Base-by-base conservation (phyloP, 2,113 vertebrate species). In the Cyprinodon brontotheroides region DNA sequence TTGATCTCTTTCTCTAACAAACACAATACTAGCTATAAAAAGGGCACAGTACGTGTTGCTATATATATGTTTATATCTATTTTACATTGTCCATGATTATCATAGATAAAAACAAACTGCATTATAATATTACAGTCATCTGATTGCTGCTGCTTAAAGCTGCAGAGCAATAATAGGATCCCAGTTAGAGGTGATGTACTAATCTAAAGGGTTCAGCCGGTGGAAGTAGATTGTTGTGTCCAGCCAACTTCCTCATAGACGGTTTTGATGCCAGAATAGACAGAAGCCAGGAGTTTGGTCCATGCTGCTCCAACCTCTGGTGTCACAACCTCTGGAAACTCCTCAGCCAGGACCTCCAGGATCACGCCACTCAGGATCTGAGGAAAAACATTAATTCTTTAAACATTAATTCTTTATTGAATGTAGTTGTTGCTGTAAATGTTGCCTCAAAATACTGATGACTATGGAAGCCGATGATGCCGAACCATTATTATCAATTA, bases 231-330 rank as follows among this genome's bases (percentile, higher is more conserved):
- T 77, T 94, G 94, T 48, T 82, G 78, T 0, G 57, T 65, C 96
- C 96, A 98, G 92, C 96, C 96, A 87, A 95, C 92, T 91, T 98
- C 96, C 81, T 96, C 94, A 82, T 99, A 99, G 57, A 95, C 89
- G 0, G 94, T 93, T 0, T 89, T 93, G 89, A 99, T 90, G 0
- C 95, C 91, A 75, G 87, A 94, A 93, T 79, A 96, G 91, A 98
- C 86, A 17, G 94, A 92, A 60, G 89, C 91, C 66, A 94, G 91
- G 88, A 99, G 91, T 91, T 97, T 98, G 88, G 95, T 93, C 98
- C 98, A 99, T 4, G 96, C 96, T 3, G 91, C 84, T 2, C 94
- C 96, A 0, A 94, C 95, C 77, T 97, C 96, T 0, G 94, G 83
- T 3, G 95, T 95, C 90, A 98, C 94, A 45, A 94, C 93, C 0